Conservation (phyloP, 2,888 invertebrate genomes). For the Chloroclystis v-ata region DNA sequence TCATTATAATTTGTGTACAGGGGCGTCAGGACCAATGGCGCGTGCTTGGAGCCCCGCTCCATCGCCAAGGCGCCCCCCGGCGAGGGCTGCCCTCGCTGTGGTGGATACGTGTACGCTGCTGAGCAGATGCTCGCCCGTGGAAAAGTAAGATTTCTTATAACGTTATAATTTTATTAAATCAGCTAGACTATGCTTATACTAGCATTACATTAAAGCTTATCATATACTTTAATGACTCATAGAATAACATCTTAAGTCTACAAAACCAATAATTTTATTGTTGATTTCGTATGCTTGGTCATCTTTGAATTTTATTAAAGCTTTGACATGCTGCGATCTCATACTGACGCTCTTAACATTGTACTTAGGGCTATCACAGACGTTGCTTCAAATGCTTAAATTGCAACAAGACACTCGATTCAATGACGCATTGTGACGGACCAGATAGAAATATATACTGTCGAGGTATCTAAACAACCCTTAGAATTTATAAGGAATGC, state of each 20-base stretch:
- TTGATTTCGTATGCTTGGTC: not conserved
- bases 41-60: slow-evolving; percentile 82
- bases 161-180: not conserved
- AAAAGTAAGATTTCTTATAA: slow-evolving; percentile 81
- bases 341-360: slow-evolving; percentile 37
- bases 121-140: slow-evolving; percentile 95
- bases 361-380: slow-evolving; percentile 89
- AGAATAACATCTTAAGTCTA: no score
- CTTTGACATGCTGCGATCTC: slow-evolving; percentile 14
- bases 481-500: slow-evolving; percentile 20
- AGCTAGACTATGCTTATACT: not conserved
- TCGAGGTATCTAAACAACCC: slow-evolving; percentile 81
- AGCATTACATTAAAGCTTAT: no score
- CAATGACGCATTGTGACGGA: slow-evolving; percentile 93
- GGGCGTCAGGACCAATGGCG: slow-evolving; percentile 77
- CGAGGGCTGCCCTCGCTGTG: slow-evolving; percentile 92
- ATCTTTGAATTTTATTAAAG: not conserved
- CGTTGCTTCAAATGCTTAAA: slow-evolving; percentile 92
- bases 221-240: no score
- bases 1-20: slow-evolving; percentile 54
- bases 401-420: slow-evolving; percentile 91
- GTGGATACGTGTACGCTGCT: slow-evolving; percentile 92
- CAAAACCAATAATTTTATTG: no score
- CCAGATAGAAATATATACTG: slow-evolving; percentile 95
- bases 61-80: slow-evolving; percentile 91